Evolutionary conservation across 1,140 invertebrate genomes (phyloP).

Genomic region (Mercenaria mercenaria): DNA sequence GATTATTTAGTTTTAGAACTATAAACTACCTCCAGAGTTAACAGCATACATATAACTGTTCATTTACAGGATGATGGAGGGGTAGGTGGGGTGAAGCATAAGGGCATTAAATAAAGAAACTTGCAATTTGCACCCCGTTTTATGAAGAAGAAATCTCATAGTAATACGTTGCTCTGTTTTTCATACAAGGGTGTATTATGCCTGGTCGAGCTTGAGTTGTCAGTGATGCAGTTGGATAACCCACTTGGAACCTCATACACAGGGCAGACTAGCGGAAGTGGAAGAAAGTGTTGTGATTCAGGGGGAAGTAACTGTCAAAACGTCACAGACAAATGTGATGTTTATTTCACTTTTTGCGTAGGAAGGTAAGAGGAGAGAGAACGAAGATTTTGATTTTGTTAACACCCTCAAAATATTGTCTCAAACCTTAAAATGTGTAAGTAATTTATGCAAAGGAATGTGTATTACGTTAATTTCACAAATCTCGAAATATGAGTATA

Average conservation of each 20-base stretch:
- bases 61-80: no score
- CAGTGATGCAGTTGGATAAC: slow-evolving; percentile 35
- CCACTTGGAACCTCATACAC: slow-evolving; percentile 44
- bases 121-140: background rate
- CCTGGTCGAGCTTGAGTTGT: slow-evolving; percentile 7
- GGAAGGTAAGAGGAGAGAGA: slow-evolving; percentile 8
- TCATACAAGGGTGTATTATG: background rate
- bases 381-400: no score
- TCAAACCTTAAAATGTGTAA: no score
- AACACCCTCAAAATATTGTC: no score
- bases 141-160: background rate
- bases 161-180: background rate
- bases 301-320: background rate
- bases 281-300: slow-evolving; percentile 39
- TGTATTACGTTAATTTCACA: no score
- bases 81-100: no score
- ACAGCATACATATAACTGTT: no score
- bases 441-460: no score
- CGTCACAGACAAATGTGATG: slow-evolving; percentile 19
- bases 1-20: no score
- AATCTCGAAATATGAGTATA: no score
- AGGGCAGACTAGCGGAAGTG: background rate
- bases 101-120: no score
- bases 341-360: slow-evolving; percentile 32
- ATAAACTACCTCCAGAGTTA: no score